These are phyloP conservation scores for Taenioides sp. DNA, from an alignment of 2,797 vertebrate species.

Conservation along the genomic window DNA sequence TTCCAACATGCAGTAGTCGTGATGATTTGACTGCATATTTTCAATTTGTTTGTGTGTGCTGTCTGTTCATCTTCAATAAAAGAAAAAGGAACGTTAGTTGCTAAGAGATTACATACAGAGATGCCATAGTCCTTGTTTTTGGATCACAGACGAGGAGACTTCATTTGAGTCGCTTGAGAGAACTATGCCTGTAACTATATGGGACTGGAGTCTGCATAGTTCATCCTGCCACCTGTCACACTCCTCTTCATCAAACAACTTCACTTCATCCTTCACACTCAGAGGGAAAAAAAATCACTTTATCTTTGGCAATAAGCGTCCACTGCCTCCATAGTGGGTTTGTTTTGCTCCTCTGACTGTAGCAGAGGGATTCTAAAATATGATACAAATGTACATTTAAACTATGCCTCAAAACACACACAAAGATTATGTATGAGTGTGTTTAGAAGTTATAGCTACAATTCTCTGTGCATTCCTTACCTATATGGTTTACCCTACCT, in stretches of 20 bases:
- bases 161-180: conserved; percentile 3
- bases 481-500: no score
- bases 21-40: neutral
- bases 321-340: neutral
- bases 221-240: conserved; percentile 13
- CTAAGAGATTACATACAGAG: neutral
- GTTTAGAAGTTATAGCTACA: neutral
- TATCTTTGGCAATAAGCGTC: neutral
- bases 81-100: neutral
- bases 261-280: conserved; percentile 3
- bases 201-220: conserved; percentile 12
- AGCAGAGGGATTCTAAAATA: neutral
- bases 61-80: neutral
- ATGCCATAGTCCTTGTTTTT: neutral
- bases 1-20: neutral
- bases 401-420: conserved; percentile 1
- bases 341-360: conserved; percentile 6
- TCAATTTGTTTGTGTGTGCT: no score
- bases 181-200: conserved; percentile 10
- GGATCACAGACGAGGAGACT: conserved; percentile 6
- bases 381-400: conserved; percentile 3
- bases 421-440: neutral
- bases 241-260: conserved; percentile 11
- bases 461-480: neutral
- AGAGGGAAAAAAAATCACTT: neutral